phyloP scores from a whole-genome alignment of 2,797 vertebrate species.

The Steatocranus sp. region DNA sequence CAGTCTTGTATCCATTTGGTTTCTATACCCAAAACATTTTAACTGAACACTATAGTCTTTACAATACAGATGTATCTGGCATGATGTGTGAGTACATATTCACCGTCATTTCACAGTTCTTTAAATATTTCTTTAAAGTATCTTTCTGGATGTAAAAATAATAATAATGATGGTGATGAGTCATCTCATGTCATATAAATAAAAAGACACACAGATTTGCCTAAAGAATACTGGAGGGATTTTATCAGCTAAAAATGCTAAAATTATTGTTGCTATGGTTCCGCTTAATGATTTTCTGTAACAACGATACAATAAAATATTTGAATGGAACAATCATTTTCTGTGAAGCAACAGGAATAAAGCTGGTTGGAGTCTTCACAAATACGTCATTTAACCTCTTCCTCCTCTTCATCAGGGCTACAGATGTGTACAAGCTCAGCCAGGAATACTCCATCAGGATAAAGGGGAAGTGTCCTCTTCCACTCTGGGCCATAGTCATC shows the following conservation, averaged over 20 bases:
- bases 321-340: neutral
- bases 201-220: neutral
- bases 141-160: neutral
- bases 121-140: neutral
- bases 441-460: conserved; percentile 50
- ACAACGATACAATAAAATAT: neutral
- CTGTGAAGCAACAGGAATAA: neutral
- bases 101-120: neutral
- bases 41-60: neutral
- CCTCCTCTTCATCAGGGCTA: conserved; percentile 48
- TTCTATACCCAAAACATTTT: neutral
- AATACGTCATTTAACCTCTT: neutral
- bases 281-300: neutral
- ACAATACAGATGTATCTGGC: neutral
- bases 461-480: neutral
- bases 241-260: neutral
- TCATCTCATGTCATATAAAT: neutral
- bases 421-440: conserved; percentile 50
- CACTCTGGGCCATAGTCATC: neutral
- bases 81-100: neutral
- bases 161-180: neutral
- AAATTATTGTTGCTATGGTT: neutral
- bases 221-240: neutral
- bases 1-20: neutral
- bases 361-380: neutral